phyloP scores from a whole-genome alignment of 2,888 invertebrate species.

The Phanerotoma sp. region DNA sequence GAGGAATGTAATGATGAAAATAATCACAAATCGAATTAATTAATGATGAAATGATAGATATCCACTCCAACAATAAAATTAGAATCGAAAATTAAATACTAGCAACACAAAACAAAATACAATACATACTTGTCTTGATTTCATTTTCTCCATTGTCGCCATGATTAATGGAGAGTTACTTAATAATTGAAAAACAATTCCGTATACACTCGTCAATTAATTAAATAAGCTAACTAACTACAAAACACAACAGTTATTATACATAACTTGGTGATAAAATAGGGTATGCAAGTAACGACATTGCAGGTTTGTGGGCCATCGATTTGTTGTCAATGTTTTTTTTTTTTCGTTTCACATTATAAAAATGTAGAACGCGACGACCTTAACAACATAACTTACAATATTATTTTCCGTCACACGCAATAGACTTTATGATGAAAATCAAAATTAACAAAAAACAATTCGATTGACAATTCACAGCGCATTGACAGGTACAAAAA shows the following conservation, averaged over 20 bases:
- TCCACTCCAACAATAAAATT: too few relatives aligned
- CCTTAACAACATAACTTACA: conserved; percentile 1
- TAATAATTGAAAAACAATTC: conserved; percentile 6
- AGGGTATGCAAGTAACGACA: background rate
- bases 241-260: background rate
- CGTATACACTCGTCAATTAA: too few relatives aligned
- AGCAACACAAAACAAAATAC: background rate
- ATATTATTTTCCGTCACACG: background rate
- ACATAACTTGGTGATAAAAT: background rate
- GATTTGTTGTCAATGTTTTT: background rate
- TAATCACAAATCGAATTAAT: too few relatives aligned
- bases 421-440: conserved; percentile 3
- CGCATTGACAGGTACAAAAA: background rate
- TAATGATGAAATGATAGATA: too few relatives aligned
- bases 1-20: too few relatives aligned
- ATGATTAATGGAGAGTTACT: too few relatives aligned
- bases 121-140: conserved; percentile 15
- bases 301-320: too few relatives aligned
- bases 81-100: too few relatives aligned
- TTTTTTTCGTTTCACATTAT: conserved; percentile 1
- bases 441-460: conserved; percentile 1
- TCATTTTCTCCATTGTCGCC: conserved; percentile 21
- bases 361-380: conserved; percentile 7
- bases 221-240: too few relatives aligned
- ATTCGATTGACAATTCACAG: background rate